Conservation (phyloP, 2,888 invertebrate genomes). For the Pseudolycoriella hygida region DNA sequence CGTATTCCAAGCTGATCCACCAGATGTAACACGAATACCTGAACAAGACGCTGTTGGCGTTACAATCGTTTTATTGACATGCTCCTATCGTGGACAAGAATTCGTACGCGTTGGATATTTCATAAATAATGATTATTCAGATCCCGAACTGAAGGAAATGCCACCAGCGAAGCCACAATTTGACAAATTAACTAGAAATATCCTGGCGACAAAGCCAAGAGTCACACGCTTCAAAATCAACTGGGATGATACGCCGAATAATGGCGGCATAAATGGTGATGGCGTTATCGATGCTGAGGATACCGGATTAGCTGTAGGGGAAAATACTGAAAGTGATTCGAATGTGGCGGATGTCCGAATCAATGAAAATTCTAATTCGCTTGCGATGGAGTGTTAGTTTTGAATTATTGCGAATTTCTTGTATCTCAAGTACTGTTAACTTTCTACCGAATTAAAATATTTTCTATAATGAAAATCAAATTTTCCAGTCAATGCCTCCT, state of each 20-base stretch:
- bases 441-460: no score
- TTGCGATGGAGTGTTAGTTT: slow-evolving; percentile 28
- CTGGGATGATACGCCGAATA: slow-evolving; percentile 62
- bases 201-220: slow-evolving; percentile 68
- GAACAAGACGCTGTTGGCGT: slow-evolving; percentile 95
- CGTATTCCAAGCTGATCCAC: slow-evolving; percentile 71
- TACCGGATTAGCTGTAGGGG: slow-evolving; percentile 11
- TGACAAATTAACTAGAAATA: slow-evolving; percentile 61
- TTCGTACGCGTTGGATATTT: slow-evolving; percentile 97
- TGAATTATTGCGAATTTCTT: neutral
- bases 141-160: slow-evolving; percentile 83
- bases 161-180: slow-evolving; percentile 85
- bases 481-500: no score
- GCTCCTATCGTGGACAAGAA: slow-evolving; percentile 82
- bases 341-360: slow-evolving; percentile 21
- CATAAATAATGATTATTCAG: slow-evolving; percentile 92
- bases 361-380: slow-evolving; percentile 29
- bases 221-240: slow-evolving; percentile 95
- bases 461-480: no score
- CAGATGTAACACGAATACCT: slow-evolving; percentile 85
- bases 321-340: slow-evolving; percentile 23
- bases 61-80: slow-evolving; percentile 88
- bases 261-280: slow-evolving; percentile 5
- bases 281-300: slow-evolving; percentile 10
- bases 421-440: neutral